phyloP scores from a whole-genome alignment of 2,797 vertebrate species.

The Myotis vivesi region DNA sequence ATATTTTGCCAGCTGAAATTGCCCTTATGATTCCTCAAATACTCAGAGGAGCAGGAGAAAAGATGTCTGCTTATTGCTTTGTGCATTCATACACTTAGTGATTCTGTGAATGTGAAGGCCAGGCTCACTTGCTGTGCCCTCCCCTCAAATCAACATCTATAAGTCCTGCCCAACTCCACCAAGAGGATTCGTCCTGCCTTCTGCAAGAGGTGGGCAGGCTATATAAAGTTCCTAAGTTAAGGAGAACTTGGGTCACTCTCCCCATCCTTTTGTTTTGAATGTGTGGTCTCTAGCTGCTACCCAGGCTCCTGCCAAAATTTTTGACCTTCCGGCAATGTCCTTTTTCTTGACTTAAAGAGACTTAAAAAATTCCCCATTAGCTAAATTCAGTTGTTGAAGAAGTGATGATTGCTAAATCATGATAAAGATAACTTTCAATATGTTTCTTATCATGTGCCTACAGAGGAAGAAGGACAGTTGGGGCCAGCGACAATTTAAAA shows the following conservation, averaged over 20 bases:
- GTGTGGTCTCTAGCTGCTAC: background rate
- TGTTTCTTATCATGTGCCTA: background rate
- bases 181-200: background rate
- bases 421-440: background rate
- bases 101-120: background rate
- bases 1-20: constrained; percentile 7
- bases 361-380: background rate
- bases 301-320: background rate
- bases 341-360: constrained; percentile 24
- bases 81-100: background rate
- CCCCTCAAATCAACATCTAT: background rate
- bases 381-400: constrained; percentile 30
- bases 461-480: background rate
- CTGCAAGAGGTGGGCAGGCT: background rate
- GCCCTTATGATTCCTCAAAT: constrained; percentile 19
- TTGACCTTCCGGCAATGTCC: background rate
- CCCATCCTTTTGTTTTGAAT: background rate
- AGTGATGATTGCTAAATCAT: background rate
- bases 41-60: background rate
- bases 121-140: background rate
- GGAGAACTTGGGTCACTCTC: background rate
- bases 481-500: background rate
- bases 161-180: background rate
- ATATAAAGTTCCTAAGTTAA: background rate
- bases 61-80: background rate